Evolutionary conservation across 2,113 vertebrate species (phyloP).

Genomic region (Aix galericulata): DNA sequence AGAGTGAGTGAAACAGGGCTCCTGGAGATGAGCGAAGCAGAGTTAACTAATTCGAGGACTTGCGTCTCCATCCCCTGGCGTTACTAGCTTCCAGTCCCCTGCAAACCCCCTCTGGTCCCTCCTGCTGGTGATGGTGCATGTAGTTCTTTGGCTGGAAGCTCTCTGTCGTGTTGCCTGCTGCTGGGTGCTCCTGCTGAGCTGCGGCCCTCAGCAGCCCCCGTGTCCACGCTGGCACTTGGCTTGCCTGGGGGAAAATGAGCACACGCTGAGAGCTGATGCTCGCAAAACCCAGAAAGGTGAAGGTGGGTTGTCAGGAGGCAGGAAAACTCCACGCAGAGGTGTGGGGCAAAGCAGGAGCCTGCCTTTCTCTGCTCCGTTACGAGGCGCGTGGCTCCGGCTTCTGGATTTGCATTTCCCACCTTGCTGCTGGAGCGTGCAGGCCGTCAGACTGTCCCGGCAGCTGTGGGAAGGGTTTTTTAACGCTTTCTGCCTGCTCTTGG

Average conservation of each 20-base stretch:
- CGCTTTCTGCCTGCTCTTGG: not conserved
- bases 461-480: rapidly evolving
- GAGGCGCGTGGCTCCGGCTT: not conserved
- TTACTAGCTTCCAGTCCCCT: not conserved
- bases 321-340: not conserved
- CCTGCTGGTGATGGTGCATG: constrained; percentile 17
- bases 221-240: not conserved
- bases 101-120: not conserved
- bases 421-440: not conserved
- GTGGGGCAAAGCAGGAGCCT: rapidly evolving
- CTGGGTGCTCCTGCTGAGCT: not conserved
- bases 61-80: not conserved
- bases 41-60: not conserved
- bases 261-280: not conserved
- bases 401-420: not conserved
- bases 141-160: not conserved
- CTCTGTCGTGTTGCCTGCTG: not conserved
- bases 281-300: not conserved
- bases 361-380: not conserved
- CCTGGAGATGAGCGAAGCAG: not conserved
- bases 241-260: not conserved
- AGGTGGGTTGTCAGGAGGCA: not conserved
- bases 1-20: constrained; percentile 79
- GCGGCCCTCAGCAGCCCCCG: rapidly evolving
- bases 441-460: not conserved